Evolutionary conservation across 2,888 invertebrate genomes (phyloP).

Genomic region (Campoplex capitator): DNA sequence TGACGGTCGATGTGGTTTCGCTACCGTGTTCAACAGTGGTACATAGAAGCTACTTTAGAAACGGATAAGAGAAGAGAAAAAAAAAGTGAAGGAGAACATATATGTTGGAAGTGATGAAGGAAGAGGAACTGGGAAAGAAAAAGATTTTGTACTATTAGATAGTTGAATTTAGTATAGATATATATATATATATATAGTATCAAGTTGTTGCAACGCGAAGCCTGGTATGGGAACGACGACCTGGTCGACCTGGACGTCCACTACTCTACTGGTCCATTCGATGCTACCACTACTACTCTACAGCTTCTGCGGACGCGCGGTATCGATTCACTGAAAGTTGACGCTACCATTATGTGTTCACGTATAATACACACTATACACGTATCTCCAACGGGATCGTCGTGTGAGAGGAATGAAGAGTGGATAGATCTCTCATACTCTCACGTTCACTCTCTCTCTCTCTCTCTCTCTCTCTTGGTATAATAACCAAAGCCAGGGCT

Average conservation of each 20-base stretch:
- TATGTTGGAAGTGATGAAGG: conserved; percentile 20
- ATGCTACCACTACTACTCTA: not conserved
- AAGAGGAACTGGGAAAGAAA: conserved; percentile 1
- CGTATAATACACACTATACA: conserved; percentile 33
- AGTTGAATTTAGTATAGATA: conserved; percentile 12
- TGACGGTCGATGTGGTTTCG: conserved; percentile 77
- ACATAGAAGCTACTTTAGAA: conserved; percentile 37
- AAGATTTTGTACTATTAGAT: conserved; percentile 23
- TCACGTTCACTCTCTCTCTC: not conserved
- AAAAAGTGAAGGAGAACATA: not conserved
- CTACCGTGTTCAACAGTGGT: conserved; percentile 21
- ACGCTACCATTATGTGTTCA: conserved; percentile 62
- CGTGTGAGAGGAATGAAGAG: conserved; percentile 23
- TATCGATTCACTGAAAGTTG: conserved; percentile 67
- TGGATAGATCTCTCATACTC: conserved; percentile 6
- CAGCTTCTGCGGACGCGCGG: conserved; percentile 42
- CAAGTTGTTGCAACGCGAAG: conserved; percentile 42
- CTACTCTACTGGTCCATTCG: conserved; percentile 45
- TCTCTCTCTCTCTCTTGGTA: not conserved
- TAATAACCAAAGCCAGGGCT: conserved; percentile 40
- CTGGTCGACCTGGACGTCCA: conserved; percentile 30
- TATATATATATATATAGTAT: not conserved
- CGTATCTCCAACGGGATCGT: conserved; percentile 46
- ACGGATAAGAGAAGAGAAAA: conserved; percentile 9
- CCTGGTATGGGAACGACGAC: conserved; percentile 47